Conservation (phyloP, 2,113 vertebrate genomes). For the Rhagologus leucostigma region DNA sequence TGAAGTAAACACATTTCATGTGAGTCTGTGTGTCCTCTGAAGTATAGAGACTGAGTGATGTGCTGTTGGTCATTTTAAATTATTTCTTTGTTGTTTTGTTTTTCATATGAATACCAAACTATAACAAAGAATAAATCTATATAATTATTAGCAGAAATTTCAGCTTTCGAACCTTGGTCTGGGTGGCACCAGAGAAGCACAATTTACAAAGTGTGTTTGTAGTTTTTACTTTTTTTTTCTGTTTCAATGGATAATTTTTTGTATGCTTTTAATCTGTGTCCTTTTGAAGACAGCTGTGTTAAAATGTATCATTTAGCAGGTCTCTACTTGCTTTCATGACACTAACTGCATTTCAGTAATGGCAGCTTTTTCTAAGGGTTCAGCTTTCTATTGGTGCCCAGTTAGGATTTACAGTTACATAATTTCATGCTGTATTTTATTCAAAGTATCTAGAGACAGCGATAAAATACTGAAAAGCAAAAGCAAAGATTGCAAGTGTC, state of each 20-base stretch:
- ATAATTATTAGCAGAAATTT: background rate
- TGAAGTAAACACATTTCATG: background rate
- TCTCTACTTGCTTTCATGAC: slow-evolving; percentile 22
- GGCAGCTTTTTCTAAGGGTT: background rate
- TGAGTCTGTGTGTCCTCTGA: background rate
- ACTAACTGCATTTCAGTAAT: slow-evolving; percentile 22
- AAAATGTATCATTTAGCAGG: slow-evolving; percentile 31
- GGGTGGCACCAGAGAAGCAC: background rate
- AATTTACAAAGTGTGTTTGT: background rate
- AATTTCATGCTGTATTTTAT: background rate
- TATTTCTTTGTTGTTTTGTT: background rate
- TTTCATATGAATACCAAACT: background rate
- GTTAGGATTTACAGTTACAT: background rate
- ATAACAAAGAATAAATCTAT: background rate
- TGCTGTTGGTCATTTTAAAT: background rate
- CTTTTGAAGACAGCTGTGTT: slow-evolving; percentile 3
- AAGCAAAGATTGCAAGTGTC: background rate
- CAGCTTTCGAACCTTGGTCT: background rate
- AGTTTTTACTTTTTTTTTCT: background rate
- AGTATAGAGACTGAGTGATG: background rate
- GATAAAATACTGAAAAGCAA: background rate
- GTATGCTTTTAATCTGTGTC: background rate
- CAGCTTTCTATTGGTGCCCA: slow-evolving; percentile 24
- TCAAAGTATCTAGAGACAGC: background rate
- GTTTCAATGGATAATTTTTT: background rate